Percentiles rank a stretch among this genome's conserved stretches.
Conservation (phyloP, 2,113 vertebrate species). For the Syngnathus scovelli region DNA sequence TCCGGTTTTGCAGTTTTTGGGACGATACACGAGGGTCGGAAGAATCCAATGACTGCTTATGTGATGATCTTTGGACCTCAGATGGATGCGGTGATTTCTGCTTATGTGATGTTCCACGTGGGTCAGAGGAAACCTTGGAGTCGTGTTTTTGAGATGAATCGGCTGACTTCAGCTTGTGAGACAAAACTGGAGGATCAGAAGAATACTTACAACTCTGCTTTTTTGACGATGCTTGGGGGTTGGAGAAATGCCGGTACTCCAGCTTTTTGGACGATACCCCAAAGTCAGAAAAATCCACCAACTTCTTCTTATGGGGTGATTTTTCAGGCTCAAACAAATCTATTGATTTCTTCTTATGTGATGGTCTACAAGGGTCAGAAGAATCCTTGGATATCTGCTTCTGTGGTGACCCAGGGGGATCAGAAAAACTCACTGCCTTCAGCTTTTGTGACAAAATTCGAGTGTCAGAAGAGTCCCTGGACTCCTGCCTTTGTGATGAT, state of each 20-base stretch:
- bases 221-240: not conserved
- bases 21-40: not conserved
- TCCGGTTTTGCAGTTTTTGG: not conserved
- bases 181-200: not conserved
- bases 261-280: not conserved
- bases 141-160: not conserved
- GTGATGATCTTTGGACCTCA: not conserved
- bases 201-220: not conserved
- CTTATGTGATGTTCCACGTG: not conserved
- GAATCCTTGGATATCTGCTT: not conserved
- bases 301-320: not conserved
- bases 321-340: no score
- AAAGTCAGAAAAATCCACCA: not conserved
- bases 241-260: not conserved
- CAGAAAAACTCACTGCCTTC: not conserved
- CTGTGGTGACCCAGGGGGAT: not conserved
- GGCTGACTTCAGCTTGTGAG: not conserved
- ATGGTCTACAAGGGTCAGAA: not conserved
- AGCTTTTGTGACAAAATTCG: not conserved
- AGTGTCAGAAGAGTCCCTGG: not conserved
- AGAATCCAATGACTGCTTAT: not conserved
- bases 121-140: not conserved
- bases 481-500: constrained; percentile 3
- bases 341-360: not conserved
- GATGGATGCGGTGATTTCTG: not conserved